phyloP scores from a whole-genome alignment of 2,797 vertebrate species.

The Alauda arvensis region DNA sequence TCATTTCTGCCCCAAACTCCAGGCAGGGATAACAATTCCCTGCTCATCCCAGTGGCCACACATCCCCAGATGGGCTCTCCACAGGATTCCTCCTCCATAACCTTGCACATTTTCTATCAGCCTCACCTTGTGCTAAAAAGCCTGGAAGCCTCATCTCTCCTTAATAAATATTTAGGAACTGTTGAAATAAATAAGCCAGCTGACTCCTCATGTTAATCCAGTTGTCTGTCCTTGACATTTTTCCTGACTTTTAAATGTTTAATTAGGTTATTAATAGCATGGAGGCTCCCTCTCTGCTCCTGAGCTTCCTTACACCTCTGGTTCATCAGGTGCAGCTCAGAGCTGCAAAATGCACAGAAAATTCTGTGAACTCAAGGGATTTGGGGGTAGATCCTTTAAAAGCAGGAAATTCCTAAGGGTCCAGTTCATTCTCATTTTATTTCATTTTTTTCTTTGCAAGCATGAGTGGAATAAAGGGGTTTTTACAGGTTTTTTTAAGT shows the following conservation, averaged over 20 bases:
- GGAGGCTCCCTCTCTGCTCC: constrained; percentile 6
- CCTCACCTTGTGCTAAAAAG: constrained; percentile 1
- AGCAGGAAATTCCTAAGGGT: background rate
- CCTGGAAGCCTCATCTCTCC: constrained; percentile 15
- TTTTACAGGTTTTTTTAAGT: constrained; percentile 3
- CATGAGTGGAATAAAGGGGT: background rate
- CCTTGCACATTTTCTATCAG: background rate
- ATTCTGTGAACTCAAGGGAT: background rate
- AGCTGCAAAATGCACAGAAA: background rate
- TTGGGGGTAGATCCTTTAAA: background rate
- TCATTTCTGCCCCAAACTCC: background rate
- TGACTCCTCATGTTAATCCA: constrained; percentile 19
- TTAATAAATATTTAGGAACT: constrained; percentile 58
- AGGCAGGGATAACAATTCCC: background rate
- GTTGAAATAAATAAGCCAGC: constrained; percentile 32
- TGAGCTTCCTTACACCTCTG: constrained; percentile 29
- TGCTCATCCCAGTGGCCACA: background rate
- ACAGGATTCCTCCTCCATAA: background rate
- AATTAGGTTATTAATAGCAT: constrained; percentile 54
- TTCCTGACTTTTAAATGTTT: constrained; percentile 53
- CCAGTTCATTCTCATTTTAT: background rate
- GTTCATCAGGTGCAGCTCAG: too few relatives aligned
- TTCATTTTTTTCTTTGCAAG: background rate
- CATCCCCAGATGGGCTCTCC: background rate
- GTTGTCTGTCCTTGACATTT: constrained; percentile 53